Evolutionary conservation across 2,888 invertebrate genomes (phyloP), one percentile per base, ranked within the genome.

Genomic region (Oscheius sp.): DNA sequence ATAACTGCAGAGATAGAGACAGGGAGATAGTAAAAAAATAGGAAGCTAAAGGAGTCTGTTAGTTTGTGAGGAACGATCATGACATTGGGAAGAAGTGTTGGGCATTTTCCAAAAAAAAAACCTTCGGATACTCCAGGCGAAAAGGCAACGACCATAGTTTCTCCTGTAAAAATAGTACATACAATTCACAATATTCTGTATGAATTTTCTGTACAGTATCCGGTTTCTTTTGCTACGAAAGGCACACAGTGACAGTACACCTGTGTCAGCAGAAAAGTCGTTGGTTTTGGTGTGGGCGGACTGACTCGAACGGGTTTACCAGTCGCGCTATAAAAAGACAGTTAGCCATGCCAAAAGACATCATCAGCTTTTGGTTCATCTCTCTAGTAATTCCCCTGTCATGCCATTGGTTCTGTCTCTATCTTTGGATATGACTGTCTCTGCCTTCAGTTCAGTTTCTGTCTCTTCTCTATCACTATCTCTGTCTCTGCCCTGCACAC

Each of bases 201-300:
- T 48, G 48, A 47, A 42, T 68, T 37, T 37, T 53, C 37, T n/a
- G 7, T 68, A 68, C 68, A 32, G 68, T 68, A 68, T 53, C 68
- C 68, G 53, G 68, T 68, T 65, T 68, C 55, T 32, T 53, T 32
- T 33, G n/a, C 66, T 5, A 13, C 35, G 35, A 29, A 33, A 33
- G 42, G 21, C 53, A 68, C 21, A 21, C 21, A 21, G 21, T 21
- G 21, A 21, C 68, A 53, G 68, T 68, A 68, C 68, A 68, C 68
- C 63, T 63, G 63, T 32, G 48, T 13, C 32, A 62, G 42, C 42
- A 42, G 42, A 42, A 42, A 7, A 42, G 42, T 42, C 42, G 42
- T 42, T 55, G 21, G 21, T 55, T 29, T 13, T 32, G 55, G 21
- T 37, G 51, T 10, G 55, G 68, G 68, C 68, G 68, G 68, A 53